Evolutionary conservation across 2,113 vertebrate genomes (phyloP).

Genomic region (Callorhinus ursinus): DNA sequence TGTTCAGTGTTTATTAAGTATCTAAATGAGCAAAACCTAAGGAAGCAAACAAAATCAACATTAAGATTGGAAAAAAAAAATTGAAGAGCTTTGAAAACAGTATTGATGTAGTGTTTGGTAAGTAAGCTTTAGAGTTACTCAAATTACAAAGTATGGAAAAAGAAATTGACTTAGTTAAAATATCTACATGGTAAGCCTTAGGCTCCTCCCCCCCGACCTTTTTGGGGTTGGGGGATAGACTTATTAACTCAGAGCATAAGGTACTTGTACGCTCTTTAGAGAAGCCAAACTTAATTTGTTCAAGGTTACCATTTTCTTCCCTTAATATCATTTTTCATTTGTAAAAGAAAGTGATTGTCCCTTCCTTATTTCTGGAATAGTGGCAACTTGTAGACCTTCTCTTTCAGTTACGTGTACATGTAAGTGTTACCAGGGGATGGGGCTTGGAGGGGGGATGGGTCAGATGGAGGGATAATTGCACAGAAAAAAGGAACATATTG

Average conservation of each 20-base stretch:
- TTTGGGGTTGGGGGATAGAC: neutral
- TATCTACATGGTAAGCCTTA: neutral
- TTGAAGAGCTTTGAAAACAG: constrained; percentile 27
- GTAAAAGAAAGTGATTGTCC: neutral
- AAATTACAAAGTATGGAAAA: constrained; percentile 34
- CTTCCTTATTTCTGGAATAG: neutral
- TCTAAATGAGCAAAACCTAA: neutral
- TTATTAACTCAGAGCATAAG: neutral
- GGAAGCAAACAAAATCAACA: neutral
- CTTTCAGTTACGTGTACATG: neutral
- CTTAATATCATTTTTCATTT: constrained; percentile 42
- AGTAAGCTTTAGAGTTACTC: constrained; percentile 41
- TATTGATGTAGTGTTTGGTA: neutral
- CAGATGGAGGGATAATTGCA: neutral
- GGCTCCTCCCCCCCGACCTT: neutral
- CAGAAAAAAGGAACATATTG: neutral
- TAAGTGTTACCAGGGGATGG: neutral
- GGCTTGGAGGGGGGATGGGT: neutral
- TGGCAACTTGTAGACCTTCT: neutral
- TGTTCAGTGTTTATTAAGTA: neutral
- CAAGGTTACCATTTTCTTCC: neutral
- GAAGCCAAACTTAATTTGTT: constrained; percentile 38
- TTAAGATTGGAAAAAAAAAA: neutral
- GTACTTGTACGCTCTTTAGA: neutral
- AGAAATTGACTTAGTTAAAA: constrained; percentile 42